Evolutionary conservation across 2,113 vertebrate species (phyloP).

Genomic region (Butorides virescens): DNA sequence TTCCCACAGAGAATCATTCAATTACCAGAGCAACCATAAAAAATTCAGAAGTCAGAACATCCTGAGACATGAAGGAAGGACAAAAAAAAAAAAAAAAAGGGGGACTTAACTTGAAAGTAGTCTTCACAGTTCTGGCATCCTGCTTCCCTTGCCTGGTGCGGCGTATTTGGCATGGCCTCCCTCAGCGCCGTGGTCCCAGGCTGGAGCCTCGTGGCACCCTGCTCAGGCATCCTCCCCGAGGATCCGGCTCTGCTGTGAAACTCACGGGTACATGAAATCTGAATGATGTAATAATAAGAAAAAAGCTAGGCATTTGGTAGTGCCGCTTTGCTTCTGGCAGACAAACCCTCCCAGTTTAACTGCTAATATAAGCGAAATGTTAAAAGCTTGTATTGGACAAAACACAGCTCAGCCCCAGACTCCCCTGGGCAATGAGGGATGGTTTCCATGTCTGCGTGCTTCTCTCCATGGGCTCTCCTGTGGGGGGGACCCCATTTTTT

Average conservation of each 20-base stretch:
- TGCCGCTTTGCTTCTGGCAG: neutral
- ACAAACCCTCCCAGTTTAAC: neutral
- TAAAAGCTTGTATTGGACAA: neutral
- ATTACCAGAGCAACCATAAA: constrained; percentile 29
- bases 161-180: neutral
- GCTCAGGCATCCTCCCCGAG: neutral
- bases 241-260: neutral
- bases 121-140: neutral
- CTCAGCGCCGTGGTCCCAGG: neutral
- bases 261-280: neutral
- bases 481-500: neutral
- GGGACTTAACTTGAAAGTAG: neutral
- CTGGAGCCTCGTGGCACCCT: accelerated
- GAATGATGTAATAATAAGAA: neutral
- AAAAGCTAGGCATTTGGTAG: neutral
- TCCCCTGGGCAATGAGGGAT: neutral
- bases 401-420: neutral
- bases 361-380: neutral
- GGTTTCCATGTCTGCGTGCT: neutral
- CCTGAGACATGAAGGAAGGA: neutral
- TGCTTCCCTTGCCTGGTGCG: neutral
- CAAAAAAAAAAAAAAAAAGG: neutral
- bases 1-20: neutral
- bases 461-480: neutral
- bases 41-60: neutral